Evolutionary conservation across 2,797 vertebrate genomes (phyloP), one percentile per base, ranked within the genome.

Genomic region (Florisuga fusca): DNA sequence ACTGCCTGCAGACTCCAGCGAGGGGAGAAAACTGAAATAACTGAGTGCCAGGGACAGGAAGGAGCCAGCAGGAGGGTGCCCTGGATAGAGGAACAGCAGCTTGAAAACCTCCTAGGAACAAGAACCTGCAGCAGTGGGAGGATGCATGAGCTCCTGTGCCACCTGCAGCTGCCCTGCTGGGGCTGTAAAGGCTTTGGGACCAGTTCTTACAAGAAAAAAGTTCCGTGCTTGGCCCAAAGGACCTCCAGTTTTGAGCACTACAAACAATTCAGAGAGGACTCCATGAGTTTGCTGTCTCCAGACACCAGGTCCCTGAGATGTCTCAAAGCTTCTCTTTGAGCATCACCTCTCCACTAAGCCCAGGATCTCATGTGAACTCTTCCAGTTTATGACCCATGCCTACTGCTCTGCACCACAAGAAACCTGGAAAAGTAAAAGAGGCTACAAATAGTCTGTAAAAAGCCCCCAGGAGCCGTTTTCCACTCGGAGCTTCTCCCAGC

Each of bases 121-220:
- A 81, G 36, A 55, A 27, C 5, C 11, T 64, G 68, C 66, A 77
- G 58, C 33, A 36, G 51, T 38, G 51, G 62, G 63, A 25, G 74
- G 38, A 45, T 31, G 36, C 50, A 79, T 2, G 4, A 43, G 67
- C 45, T 72, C 73, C 45, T 22, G 34, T 1, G 11, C 1, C 4
- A 75, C 57, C 41, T 10, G 15, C 58, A 68, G 67, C 7, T 0
- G 1, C 36, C 29, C 29, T 0, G 0, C 43, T 58, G 1, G 0
- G 50, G 54, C 68, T 80, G 20, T 3, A 7, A 41, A 33, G 58
- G 29, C 34, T 66, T 23, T 9, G 6, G 41, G 41, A 74, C 5
- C 9, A 53, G 55, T 53, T 76, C 64, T 26, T 15, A 43, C 3
- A 26, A n/a, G 31, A 27, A 51, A 5, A 0, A 1, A 57, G 34